These are phyloP conservation scores for Perithous albicinctus DNA, from an alignment of 2,888 invertebrate species.

Conservation along the genomic window DNA sequence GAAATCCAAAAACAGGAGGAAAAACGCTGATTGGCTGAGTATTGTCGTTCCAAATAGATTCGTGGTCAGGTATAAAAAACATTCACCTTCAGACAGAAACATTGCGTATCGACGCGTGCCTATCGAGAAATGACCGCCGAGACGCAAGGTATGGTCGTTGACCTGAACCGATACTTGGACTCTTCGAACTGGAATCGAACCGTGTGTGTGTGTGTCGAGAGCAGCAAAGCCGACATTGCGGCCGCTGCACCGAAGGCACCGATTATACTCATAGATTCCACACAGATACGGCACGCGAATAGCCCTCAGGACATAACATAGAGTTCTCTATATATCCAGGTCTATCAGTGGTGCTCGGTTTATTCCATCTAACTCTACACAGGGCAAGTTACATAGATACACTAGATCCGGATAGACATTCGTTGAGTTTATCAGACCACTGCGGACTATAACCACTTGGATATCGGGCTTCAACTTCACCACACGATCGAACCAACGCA, in stretches of 20 bases:
- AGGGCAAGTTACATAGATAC: constrained; percentile 2
- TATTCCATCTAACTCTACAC: constrained; percentile 8
- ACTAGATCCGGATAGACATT: constrained; percentile 2
- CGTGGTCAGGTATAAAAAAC: too few species aligned
- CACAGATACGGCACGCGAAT: constrained; percentile 59
- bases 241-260: constrained; percentile 51
- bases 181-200: constrained; percentile 66
- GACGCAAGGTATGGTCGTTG: constrained; percentile 58
- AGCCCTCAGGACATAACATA: constrained; percentile 19
- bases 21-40: too few species aligned
- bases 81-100: too few species aligned
- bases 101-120: constrained; percentile 22
- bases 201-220: constrained; percentile 46
- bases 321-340: constrained; percentile 6
- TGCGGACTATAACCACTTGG: constrained; percentile 54
- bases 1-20: too few species aligned
- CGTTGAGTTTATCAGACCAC: constrained; percentile 49
- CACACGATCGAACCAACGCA: constrained; percentile 31
- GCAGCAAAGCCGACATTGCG: constrained; percentile 52
- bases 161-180: constrained; percentile 61
- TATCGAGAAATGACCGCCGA: constrained; percentile 57
- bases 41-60: too few species aligned
- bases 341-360: constrained; percentile 30
- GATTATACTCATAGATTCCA: constrained; percentile 56
- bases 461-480: constrained; percentile 50